Evolutionary conservation across 2,797 vertebrate genomes (phyloP).

Genomic region (Iguana delicatissima): DNA sequence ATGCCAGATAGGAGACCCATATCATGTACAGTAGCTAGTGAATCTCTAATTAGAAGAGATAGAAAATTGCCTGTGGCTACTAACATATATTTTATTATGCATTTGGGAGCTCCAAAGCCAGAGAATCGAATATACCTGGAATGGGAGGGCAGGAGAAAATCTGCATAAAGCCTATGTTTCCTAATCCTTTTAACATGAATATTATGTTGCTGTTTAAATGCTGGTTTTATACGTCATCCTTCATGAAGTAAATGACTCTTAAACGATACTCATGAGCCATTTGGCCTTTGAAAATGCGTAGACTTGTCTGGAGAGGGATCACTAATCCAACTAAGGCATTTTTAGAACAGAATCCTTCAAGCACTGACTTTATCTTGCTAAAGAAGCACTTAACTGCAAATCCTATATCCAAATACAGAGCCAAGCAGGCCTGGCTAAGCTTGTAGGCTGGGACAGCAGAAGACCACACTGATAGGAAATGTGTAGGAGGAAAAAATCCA

Average conservation of each 20-base stretch:
- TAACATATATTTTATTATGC: background rate
- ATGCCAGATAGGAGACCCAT: fast-evolving
- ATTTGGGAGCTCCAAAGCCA: background rate
- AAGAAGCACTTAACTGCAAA: conserved; percentile 56
- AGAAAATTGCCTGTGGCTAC: background rate
- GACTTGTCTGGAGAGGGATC: conserved; percentile 50
- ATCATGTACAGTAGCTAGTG: background rate
- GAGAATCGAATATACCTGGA: background rate
- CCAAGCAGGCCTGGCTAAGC: conserved; percentile 4
- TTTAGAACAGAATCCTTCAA: conserved; percentile 65
- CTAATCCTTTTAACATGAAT: conserved; percentile 7
- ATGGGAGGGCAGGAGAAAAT: conserved; percentile 22
- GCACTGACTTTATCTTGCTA: conserved; percentile 56
- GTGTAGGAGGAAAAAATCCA: conserved; percentile 19
- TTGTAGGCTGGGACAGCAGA: conserved; percentile 32
- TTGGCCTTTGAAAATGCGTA: conserved; percentile 50
- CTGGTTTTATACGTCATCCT: conserved; percentile 30
- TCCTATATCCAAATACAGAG: conserved; percentile 52
- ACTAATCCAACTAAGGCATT: conserved; percentile 54
- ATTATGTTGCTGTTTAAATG: conserved; percentile 33
- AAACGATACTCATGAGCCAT: conserved; percentile 35
- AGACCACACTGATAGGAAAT: fast-evolving
- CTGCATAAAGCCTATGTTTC: conserved; percentile 28
- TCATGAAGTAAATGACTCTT: conserved; percentile 34
- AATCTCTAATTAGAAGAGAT: background rate